A percentile compares a stretch with the other conserved stretches of the same genome.
These are phyloP conservation scores for Tetrao urogallus DNA, from an alignment of 2,113 vertebrate species.

Conservation along the genomic window DNA sequence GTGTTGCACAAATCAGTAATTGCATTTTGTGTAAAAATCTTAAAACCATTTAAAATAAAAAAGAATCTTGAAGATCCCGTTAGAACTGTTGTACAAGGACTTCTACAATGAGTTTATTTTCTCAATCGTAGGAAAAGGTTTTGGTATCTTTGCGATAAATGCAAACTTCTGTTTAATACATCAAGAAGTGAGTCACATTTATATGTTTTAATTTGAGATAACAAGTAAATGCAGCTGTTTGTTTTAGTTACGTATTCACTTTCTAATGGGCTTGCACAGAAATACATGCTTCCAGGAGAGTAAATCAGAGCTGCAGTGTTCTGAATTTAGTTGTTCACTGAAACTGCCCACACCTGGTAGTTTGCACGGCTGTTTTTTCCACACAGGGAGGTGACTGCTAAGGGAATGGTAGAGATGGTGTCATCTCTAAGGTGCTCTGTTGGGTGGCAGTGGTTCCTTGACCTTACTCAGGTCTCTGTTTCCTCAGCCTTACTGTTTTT, in stretches of 20 bases:
- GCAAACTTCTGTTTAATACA: not conserved
- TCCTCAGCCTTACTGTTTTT: not conserved
- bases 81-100: not conserved
- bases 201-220: not conserved
- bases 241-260: not conserved
- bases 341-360: not conserved
- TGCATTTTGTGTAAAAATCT: not conserved
- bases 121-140: not conserved
- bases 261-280: not conserved
- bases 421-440: not conserved
- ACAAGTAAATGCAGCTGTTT: not conserved
- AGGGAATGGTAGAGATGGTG: not conserved
- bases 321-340: not conserved
- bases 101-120: not conserved
- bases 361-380: not conserved
- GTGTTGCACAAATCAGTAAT: not conserved
- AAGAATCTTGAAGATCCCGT: not conserved
- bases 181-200: not conserved
- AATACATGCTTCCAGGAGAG: not conserved
- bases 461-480: not conserved
- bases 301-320: not conserved
- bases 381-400: not conserved
- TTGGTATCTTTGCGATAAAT: not conserved
- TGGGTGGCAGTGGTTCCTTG: not conserved
- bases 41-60: not conserved